Conservation (phyloP, 2,113 vertebrate species). For the Podarcis cretensis region DNA sequence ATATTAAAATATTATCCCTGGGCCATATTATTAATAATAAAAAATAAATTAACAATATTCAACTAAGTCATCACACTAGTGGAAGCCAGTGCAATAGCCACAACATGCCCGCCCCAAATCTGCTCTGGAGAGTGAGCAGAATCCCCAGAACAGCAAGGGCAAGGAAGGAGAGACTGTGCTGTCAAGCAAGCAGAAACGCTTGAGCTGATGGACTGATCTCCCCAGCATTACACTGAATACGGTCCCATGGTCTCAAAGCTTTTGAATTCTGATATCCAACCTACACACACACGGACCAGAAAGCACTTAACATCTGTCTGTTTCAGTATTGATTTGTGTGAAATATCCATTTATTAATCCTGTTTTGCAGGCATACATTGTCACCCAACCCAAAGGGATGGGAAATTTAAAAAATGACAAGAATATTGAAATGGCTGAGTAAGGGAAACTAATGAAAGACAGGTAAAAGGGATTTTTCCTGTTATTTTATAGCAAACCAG, state of each 20-base stretch:
- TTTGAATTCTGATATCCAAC: background rate
- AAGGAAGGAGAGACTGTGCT: no score
- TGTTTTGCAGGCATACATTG: background rate
- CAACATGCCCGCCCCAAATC: no score
- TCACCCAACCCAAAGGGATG: background rate
- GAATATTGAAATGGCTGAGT: background rate
- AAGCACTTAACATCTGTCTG: background rate
- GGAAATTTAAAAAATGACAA: background rate
- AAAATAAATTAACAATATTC: no score
- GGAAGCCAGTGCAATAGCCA: no score
- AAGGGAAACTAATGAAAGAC: background rate
- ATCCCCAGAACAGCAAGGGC: no score
- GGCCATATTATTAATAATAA: no score
- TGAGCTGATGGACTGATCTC: no score
- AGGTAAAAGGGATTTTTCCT: background rate
- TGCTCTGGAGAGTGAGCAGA: no score
- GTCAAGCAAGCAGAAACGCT: no score
- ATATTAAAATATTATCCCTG: no score
- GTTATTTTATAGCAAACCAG: background rate
- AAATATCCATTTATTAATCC: background rate
- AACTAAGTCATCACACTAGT: no score
- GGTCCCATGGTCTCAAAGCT: background rate
- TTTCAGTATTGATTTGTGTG: background rate
- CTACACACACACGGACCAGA: background rate
- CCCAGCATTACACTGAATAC: no score